These are phyloP conservation scores for Dermatemys mawii DNA, from an alignment of 2,113 vertebrate species.

Conservation along the genomic window DNA sequence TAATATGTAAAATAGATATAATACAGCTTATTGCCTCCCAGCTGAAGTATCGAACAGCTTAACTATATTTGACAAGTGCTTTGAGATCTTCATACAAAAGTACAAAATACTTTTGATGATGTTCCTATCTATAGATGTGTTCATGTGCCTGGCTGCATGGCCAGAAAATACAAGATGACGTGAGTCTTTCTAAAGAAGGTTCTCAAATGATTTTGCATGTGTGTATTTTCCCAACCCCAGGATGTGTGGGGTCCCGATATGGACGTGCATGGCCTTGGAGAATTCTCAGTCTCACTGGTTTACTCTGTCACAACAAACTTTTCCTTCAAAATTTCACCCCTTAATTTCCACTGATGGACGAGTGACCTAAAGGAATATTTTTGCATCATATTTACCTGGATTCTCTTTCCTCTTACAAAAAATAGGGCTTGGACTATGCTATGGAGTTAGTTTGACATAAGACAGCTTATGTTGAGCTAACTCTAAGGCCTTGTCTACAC, in stretches of 20 bases:
- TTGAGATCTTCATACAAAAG: background rate
- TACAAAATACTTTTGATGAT: background rate
- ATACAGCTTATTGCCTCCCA: background rate
- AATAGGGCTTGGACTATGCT: background rate
- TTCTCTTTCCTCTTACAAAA: background rate
- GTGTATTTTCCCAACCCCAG: background rate
- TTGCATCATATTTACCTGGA: background rate
- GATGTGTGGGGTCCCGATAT: background rate
- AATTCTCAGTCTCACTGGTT: background rate
- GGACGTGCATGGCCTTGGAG: background rate
- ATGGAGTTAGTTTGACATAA: no score
- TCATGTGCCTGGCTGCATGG: background rate
- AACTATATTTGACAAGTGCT: background rate
- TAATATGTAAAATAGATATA: background rate
- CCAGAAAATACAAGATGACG: background rate
- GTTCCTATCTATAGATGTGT: background rate
- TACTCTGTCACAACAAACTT: background rate
- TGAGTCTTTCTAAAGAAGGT: background rate
- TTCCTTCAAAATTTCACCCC: background rate
- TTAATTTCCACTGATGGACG: constrained; percentile 10
- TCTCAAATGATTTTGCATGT: background rate
- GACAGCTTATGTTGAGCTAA: no score
- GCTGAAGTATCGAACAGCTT: background rate
- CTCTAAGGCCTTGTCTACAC: no score
- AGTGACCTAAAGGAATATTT: background rate